Conservation (phyloP, 1,140 invertebrate genomes). For the Polypedilum pembai region DNA sequence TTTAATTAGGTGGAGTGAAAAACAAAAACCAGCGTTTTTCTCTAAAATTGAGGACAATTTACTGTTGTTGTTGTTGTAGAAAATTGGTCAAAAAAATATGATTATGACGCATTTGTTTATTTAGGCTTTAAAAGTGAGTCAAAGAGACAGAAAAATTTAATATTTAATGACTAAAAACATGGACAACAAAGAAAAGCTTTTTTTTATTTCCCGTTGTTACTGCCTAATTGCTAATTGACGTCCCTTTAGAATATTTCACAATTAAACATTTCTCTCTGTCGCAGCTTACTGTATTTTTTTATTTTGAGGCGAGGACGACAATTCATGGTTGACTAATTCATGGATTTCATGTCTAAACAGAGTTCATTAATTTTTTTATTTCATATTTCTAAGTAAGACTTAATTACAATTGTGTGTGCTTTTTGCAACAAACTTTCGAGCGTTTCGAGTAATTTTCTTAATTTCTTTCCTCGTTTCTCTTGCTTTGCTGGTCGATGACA, state of each 20-base stretch:
- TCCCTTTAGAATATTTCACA: background rate
- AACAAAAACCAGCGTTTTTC: background rate
- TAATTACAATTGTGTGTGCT: background rate
- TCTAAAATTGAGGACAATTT: too few relatives aligned
- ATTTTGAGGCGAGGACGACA: background rate
- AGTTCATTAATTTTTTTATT: background rate
- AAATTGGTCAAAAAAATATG: too few relatives aligned
- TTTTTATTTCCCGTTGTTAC: background rate
- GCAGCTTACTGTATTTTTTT: background rate
- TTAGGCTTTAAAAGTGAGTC: background rate
- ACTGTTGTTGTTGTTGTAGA: too few relatives aligned
- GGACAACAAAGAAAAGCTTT: too few relatives aligned
- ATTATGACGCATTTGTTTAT: too few relatives aligned
- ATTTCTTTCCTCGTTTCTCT: background rate
- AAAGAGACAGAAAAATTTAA: background rate
- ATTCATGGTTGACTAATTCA: background rate
- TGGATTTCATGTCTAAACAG: conserved; percentile 17
- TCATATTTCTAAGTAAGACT: background rate
- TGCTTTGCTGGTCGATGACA: background rate
- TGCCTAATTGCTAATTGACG: conserved; percentile 11
- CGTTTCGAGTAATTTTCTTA: background rate
- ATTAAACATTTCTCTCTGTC: too few relatives aligned
- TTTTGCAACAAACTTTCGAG: background rate
- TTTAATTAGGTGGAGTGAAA: conserved; percentile 16
- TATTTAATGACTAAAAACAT: too few relatives aligned